Base-by-base conservation (phyloP, 2,113 vertebrate genomes). In the Columba janthina region DNA sequence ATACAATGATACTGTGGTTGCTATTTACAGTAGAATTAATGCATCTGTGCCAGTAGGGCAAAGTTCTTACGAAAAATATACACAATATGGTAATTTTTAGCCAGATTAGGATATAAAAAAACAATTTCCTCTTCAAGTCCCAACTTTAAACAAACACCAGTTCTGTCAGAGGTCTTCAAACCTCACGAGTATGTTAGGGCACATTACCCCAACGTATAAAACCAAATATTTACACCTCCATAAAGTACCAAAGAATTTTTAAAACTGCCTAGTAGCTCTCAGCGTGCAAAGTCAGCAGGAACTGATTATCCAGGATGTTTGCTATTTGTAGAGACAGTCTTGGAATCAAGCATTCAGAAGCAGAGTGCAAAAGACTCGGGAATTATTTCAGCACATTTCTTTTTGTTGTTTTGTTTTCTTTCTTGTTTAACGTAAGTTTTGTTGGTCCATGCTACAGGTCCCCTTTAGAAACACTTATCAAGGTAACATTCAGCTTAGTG, bases 211-310 rank as follows among this genome's bases (percentile, higher is more conserved):
- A 97, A 97, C 85, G 44, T 89, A 94, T 76, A 96, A 98, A 97
- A 95, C 48, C 85, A 96, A 98, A 66, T 98, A 98, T 98, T 97
- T 98, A 99, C 98, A 97, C 62, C 97, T 96, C 84, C 85, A 95
- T 74, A 89, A 96, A 97, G 98, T 98, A 98, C 97, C 97, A 97
- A 98, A 97, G 96, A 96, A 94, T 92, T 96, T 96, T 95, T 75
- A 60, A 97, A 94, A 95, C 97, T 89, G 95, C 93, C 96, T 96
- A 97, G 96, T 97, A 97, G 97, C 96, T 97, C 96, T 97, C 97
- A 97, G 97, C 94, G 97, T 98, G 98, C 98, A 98, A 98, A 98
- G 94, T 98, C 97, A 97, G 98, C 97, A 98, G 97, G 96, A 97
- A 97, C 85, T 96, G 97, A 98, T 98, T 98, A 98, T 98, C 97